Conservation (phyloP, 2,113 vertebrate genomes). For the Oxyura jamaicensis region DNA sequence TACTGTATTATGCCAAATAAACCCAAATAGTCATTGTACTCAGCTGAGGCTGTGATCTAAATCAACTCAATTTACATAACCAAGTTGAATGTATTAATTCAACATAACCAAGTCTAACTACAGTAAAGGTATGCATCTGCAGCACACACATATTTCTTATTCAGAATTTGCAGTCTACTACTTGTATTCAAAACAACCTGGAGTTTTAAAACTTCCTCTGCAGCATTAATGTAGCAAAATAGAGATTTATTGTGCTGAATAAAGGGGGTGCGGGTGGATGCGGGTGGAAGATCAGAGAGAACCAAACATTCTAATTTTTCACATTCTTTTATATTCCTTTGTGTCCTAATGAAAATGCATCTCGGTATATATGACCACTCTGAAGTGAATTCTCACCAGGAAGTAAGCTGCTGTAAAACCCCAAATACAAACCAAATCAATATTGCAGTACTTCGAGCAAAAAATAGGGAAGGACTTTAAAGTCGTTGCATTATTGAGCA, state of each 20-base stretch:
- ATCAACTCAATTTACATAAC: constrained; percentile 48
- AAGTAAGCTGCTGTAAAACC: background rate
- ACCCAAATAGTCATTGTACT: constrained; percentile 28
- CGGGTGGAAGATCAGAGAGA: background rate
- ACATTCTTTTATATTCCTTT: background rate
- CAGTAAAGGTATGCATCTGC: constrained; percentile 20
- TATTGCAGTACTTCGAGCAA: background rate
- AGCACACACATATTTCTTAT: constrained; percentile 36
- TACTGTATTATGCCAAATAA: constrained; percentile 7
- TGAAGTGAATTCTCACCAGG: background rate
- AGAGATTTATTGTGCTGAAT: constrained; percentile 40
- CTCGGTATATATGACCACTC: background rate
- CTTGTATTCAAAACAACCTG: constrained; percentile 36
- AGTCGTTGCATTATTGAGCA: background rate
- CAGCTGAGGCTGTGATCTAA: constrained; percentile 41
- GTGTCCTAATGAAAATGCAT: background rate
- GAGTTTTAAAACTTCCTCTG: constrained; percentile 30
- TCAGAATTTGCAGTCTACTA: constrained; percentile 54
- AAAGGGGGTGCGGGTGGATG: background rate
- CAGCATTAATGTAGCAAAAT: constrained; percentile 13
- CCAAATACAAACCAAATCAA: background rate
- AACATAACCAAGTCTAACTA: constrained; percentile 51
- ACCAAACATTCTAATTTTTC: background rate
- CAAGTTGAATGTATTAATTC: constrained; percentile 40
- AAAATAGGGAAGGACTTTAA: background rate